Evolutionary conservation across 2,888 invertebrate genomes (phyloP), one percentile per base, ranked within the genome.

Genomic region (Stictocephala bisonia): DNA sequence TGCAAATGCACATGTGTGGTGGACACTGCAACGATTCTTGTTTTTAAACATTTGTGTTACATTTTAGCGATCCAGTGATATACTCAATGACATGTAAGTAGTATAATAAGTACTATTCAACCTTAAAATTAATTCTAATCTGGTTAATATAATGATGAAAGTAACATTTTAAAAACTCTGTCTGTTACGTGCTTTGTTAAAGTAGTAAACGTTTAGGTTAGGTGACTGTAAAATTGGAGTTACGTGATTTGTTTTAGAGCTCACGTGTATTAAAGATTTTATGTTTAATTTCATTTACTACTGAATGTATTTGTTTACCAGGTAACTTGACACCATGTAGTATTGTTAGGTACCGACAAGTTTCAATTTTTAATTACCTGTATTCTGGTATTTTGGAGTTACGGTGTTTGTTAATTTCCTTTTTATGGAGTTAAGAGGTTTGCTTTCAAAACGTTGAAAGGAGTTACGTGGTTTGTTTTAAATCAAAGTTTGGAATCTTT

Each of bases 391-490:
- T 58, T 18, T 29, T n/a, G 58, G 58, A 58, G 58, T 58, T 58
- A 58, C 50, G 50, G 2, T 20, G 3, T 50, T 6, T 50, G 50
- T 50, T 3, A 15, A 3, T 6, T 6, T 22, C 58, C 35, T 60
- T n/a, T 29, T n/a, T 60, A 15, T 29, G 60, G 60, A 60, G 31
- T 29, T 60, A 60, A 20, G 40, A 35, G 64, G 13, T 60, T 60
- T 7, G 20, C 15, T 24, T 27, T 3, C 20, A n/a, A 29, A 20
- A 3, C 9, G 20, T 60, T n/a, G n/a, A 3, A 18, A 2, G 60
- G 31, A 60, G 60, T 31, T 60, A 27, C 31, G 60, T 3, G 60
- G 31, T 40, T 35, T 40, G 40, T 6, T 64, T 64, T 64, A 60
- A 15, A 35, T 64, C n/a, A n/a, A 35, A 35, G 20, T 35, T 18